A percentile compares a stretch with the other conserved stretches of the same genome.
Conservation (phyloP, 2,113 vertebrate species). For the Microcebus tavaratra region DNA sequence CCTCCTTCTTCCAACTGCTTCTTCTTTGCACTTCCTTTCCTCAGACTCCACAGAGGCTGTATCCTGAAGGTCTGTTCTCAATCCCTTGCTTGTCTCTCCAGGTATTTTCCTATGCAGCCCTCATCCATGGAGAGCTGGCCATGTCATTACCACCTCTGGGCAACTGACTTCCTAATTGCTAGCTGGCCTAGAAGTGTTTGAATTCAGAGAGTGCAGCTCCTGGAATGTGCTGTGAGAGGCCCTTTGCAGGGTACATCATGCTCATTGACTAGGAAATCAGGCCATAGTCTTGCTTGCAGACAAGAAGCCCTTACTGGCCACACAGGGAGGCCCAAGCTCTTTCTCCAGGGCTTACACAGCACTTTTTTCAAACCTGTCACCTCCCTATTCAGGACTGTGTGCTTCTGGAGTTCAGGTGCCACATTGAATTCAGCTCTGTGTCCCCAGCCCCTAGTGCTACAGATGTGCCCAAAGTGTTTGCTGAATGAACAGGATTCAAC, state of each 20-base stretch:
- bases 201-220: background rate
- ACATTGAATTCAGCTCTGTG: background rate
- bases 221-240: background rate
- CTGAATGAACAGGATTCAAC: background rate
- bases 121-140: background rate
- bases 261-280: background rate
- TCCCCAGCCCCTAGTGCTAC: background rate
- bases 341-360: background rate
- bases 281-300: background rate
- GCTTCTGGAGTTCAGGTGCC: background rate
- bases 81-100: background rate
- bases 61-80: background rate
- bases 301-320: background rate
- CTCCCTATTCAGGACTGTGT: background rate
- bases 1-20: background rate
- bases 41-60: background rate
- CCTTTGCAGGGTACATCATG: background rate
- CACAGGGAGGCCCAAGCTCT: background rate
- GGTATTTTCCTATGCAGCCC: background rate
- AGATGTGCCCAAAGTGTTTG: background rate
- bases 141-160: background rate
- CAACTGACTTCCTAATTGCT: background rate
- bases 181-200: background rate
- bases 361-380: background rate
- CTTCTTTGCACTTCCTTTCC: background rate